Conservation (phyloP, 2,797 vertebrate genomes). For the Amniataba percoides region DNA sequence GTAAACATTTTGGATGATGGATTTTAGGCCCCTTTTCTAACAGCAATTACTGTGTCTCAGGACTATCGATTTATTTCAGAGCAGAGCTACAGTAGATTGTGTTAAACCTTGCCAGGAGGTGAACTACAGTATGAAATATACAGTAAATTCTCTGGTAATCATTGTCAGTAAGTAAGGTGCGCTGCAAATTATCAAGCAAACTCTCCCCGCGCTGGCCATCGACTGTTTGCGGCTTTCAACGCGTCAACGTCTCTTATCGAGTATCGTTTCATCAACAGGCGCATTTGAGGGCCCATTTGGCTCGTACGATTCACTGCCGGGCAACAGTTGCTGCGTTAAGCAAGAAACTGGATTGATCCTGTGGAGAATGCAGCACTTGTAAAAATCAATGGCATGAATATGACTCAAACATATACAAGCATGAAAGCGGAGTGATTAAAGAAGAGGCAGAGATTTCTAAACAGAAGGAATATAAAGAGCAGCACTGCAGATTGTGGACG, state of each 20-base stretch:
- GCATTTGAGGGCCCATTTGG: constrained; percentile 28
- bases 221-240: constrained; percentile 43
- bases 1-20: constrained; percentile 66
- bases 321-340: constrained; percentile 59
- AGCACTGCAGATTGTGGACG: constrained; percentile 39
- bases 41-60: constrained; percentile 67
- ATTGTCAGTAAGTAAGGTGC: constrained; percentile 35
- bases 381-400: constrained; percentile 52
- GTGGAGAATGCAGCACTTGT: constrained; percentile 38
- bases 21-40: constrained; percentile 54
- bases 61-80: constrained; percentile 57
- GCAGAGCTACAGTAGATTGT: constrained; percentile 33
- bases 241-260: constrained; percentile 34
- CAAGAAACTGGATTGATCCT: constrained; percentile 59
- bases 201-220: constrained; percentile 29
- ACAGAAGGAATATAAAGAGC: constrained; percentile 18
- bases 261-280: constrained; percentile 50
- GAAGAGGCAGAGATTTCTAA: constrained; percentile 4
- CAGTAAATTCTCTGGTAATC: constrained; percentile 46
- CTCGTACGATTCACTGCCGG: constrained; percentile 14
- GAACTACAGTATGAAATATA: constrained; percentile 36
- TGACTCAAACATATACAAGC: constrained; percentile 34
- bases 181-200: constrained; percentile 44
- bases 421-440: neutral
- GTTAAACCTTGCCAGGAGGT: constrained; percentile 42